Evolutionary conservation across 2,888 invertebrate genomes (phyloP).

Genomic region (Phlogophora meticulosa): DNA sequence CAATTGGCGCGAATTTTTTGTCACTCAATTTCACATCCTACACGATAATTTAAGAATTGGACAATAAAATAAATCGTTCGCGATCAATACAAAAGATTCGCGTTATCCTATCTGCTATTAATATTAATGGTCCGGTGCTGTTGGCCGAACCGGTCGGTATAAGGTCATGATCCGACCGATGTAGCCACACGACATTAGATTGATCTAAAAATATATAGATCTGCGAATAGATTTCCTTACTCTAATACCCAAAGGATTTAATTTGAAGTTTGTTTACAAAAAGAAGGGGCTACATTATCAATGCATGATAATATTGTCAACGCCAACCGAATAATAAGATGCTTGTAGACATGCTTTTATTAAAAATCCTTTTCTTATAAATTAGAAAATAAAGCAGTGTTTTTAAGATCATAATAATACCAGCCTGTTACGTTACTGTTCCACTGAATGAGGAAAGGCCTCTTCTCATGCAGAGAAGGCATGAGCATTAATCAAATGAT

Average conservation of each 20-base stretch:
- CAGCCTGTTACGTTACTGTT: too few relatives aligned
- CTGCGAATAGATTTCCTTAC: conserved; percentile 38
- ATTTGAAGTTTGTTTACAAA: conserved; percentile 5
- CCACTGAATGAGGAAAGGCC: too few relatives aligned
- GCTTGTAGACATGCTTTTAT: too few relatives aligned
- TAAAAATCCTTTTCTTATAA: too few relatives aligned
- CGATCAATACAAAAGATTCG: conserved; percentile 54
- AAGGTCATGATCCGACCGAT: conserved; percentile 68
- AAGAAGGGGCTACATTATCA: not conserved
- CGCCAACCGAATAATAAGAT: too few relatives aligned
- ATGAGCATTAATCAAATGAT: too few relatives aligned
- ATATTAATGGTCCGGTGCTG: conserved; percentile 53
- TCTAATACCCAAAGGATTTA: not conserved
- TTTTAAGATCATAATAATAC: too few relatives aligned
- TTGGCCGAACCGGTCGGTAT: conserved; percentile 65
- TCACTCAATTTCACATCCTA: conserved; percentile 19
- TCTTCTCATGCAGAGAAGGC: too few relatives aligned
- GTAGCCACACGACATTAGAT: conserved; percentile 47
- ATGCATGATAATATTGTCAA: not conserved
- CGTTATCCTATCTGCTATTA: conserved; percentile 54
- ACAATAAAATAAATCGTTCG: conserved; percentile 47
- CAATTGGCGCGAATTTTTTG: not conserved
- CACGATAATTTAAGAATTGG: conserved; percentile 23
- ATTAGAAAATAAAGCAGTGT: too few relatives aligned
- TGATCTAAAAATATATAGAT: conserved; percentile 42